phyloP scores from a whole-genome alignment of 1,140 invertebrate species.

The Callitettix versicolor region DNA sequence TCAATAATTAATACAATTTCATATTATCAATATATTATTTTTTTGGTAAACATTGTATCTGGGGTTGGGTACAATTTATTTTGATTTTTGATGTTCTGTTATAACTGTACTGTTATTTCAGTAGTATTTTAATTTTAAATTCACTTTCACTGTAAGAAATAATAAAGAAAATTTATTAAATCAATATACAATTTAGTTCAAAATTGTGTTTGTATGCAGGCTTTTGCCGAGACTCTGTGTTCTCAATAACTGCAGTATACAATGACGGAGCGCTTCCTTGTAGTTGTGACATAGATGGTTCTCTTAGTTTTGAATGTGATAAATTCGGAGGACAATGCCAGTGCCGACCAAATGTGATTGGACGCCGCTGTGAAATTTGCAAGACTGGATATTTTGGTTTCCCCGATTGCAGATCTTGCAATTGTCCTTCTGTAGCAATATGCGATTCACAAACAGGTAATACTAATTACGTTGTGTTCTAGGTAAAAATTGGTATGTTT shows the following conservation, averaged over 20 bases:
- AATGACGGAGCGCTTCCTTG: conserved; percentile 87
- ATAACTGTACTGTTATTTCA: no score
- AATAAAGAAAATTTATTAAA: not conserved
- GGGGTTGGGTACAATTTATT: no score
- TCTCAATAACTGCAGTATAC: conserved; percentile 88
- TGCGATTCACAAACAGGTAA: conserved; percentile 61
- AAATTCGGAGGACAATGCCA: conserved; percentile 92
- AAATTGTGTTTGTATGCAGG: conserved; percentile 38
- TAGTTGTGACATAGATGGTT: conserved; percentile 81
- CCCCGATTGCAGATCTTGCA: conserved; percentile 81
- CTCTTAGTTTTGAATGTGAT: conserved; percentile 76
- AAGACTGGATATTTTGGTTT: conserved; percentile 89
- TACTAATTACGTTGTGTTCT: conserved; percentile 9
- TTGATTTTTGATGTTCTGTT: no score
- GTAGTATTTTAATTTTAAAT: no score
- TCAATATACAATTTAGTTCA: conserved; percentile 17
- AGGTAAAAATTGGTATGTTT: no score
- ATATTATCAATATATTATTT: no score
- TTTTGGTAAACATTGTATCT: no score
- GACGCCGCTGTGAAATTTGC: conserved; percentile 80
- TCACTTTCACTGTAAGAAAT: not conserved
- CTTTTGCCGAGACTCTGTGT: conserved; percentile 83
- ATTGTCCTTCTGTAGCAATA: conserved; percentile 65
- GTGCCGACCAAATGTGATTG: conserved; percentile 89
- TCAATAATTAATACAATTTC: no score